Evolutionary conservation across 2,113 vertebrate species (phyloP), one percentile per base, ranked within the genome.

Genomic region (Mastomys natalensis): DNA sequence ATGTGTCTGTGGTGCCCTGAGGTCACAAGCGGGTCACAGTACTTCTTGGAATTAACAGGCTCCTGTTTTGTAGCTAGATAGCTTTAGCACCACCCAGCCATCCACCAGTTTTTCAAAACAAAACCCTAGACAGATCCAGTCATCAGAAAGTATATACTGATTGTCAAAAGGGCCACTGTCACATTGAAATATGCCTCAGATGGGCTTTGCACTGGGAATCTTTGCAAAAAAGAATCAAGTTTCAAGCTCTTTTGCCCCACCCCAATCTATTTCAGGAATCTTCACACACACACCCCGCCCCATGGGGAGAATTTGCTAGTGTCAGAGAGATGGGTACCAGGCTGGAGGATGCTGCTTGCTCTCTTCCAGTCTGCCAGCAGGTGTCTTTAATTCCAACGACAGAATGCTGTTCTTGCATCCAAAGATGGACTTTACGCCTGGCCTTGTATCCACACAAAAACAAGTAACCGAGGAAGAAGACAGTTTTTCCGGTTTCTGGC

Each of bases 171-270:
- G 53, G 58, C 11, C 40, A 48, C 96, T 95, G 96, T 96, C 90
- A 86, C 97, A 94, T 89, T 93, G 95, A 92, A 97, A 97, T 95
- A 95, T 80, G 76, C 97, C 97, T 81, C 92, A 96, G 96, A 87
- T 92, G 43, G 81, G 92, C 94, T 97, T 97, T 97, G 87, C 48
- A 81, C 95, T n/a, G 12, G 53, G 87, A 96, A 70, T 19, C 82
- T 97, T 97, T 95, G 94, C 77, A 89, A 74, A 89, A 74, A 87
- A 87, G 95, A 81, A 96, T 87, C 64, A 68, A 95, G 77, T 91
- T 84, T 87, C 64, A 68, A 95, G 77, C 92, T 84, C 97, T 90
- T 85, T 89, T 78, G 48, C 40, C 78, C 74, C n/a, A n/a, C n/a
- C 87, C 82, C 96, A 95, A 51, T 16, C 94, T 93, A 70, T 90